Base-by-base conservation (phyloP, 2,888 invertebrate genomes). In the Neoaliturus tenellus region DNA sequence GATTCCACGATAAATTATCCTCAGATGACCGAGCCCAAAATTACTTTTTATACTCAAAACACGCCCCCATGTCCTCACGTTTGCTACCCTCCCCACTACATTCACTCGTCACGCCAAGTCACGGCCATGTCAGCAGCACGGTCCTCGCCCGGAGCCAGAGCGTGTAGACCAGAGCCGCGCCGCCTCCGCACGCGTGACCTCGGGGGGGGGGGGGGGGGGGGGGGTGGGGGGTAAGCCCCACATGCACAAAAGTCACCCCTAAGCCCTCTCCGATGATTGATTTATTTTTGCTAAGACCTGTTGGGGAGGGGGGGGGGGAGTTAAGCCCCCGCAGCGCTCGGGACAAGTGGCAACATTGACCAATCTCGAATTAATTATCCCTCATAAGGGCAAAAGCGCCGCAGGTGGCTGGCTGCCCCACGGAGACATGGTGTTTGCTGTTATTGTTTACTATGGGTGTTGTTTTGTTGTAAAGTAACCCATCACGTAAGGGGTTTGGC, bases 321-420 rank as follows among this genome's bases (percentile, higher is more conserved):
- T n/a, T n/a, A 39, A 48, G 44, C 82, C 80, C 75, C 44, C 69
- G 41, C 17, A n/a, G n/a, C n/a, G n/a, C n/a, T n/a, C 35, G 85
- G 83, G 44, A 51, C 81, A 85, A 86, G 85, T 86, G 85, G 86
- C 87, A 88, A 88, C 88, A 88, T 87, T 88, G 87, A 88, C 87
- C 89, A 88, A 89, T 89, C 89, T 89, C 87, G 88, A 89, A 89
- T 89, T 89, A 89, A 89, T 89, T 89, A 88, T 88, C 88, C 89
- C 88, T 88, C 84, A 85, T 85, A 87, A n/a, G n/a, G n/a, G n/a
- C n/a, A n/a, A n/a, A n/a, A n/a, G n/a, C n/a, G n/a, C n/a, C n/a
- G n/a, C n/a, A n/a, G n/a, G n/a, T n/a, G n/a, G n/a, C n/a, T n/a
- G n/a, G n/a, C n/a, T n/a, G n/a, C n/a, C 23, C 39, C 58, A 20